Base-by-base conservation (phyloP, 2,113 vertebrate genomes). In the Aramus guarauna region DNA sequence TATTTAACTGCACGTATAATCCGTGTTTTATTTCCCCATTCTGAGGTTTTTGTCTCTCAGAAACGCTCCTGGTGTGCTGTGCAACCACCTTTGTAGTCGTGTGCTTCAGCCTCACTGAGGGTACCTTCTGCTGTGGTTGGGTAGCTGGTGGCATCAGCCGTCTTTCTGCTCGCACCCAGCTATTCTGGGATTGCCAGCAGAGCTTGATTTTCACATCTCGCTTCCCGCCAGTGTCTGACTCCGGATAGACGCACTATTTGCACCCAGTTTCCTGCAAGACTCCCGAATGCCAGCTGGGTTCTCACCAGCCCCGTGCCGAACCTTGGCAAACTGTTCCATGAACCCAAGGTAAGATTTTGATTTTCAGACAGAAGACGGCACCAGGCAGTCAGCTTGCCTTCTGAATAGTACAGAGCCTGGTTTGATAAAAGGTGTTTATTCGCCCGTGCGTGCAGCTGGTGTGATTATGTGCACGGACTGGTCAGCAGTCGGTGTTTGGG, bases 1-100 rank as follows among this genome's bases (percentile, higher is more conserved):
- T 17, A 11, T 50, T 58, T 30, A 3, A 20, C 39, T 34, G 30
- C 37, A 20, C 2, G 0, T 12, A 1, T 2, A 56, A 53, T 6
- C 5, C 0, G 1, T 37, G 4, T 3, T 39, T 73, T 21, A 21
- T 27, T 41, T n/a, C 55, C 21, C 26, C 37, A 2, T 10, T 68
- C 36, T 5, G 14, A n/a, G 9, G 8, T 5, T 73, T 50, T 34
- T 39, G 8, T 9, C 55, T 73, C 37, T 59, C n/a, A 6, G 67
- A 32, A n/a, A 21, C 6, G 26, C 27, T 74, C 22, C 50, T 2
- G 3, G 19, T 24, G 39, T 34, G 45, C 63, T 50, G 45, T n/a
- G 8, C 27, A 48, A 3, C 24, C 50, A n/a, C 0, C 3, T 3
- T 27, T 36, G 56, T 7, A 2, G 20, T 37, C 47, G 27, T 11